Percentiles rank a stretch among this genome's conserved stretches.
Conservation (phyloP, 1,140 invertebrate species). For the Helicoverpa zea region DNA sequence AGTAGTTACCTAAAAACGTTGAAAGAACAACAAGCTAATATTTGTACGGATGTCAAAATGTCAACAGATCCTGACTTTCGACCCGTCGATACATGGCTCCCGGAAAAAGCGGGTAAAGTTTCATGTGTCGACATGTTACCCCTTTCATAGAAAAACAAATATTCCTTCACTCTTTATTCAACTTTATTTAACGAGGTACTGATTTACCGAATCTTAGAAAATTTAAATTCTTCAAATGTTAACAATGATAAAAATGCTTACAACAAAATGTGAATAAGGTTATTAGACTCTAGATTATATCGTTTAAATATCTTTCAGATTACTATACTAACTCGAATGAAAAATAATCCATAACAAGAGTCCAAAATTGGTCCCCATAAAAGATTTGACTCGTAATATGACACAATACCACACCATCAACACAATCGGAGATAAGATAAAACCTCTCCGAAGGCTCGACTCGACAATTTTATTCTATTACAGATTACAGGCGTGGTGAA, state of each 20-base stretch:
- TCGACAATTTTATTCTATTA: slow-evolving; percentile 57
- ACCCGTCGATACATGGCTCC: slow-evolving; percentile 66
- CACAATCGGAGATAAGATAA: slow-evolving; percentile 65
- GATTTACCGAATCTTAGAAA: too few relatives aligned
- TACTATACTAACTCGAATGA: neutral
- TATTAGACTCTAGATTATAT: neutral
- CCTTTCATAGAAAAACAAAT: slow-evolving; percentile 78
- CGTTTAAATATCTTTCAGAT: neutral
- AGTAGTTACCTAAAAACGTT: slow-evolving; percentile 66
- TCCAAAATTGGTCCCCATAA: slow-evolving; percentile 13
- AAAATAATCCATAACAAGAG: slow-evolving; percentile 12
- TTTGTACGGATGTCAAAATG: slow-evolving; percentile 83
- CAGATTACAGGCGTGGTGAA: slow-evolving; percentile 29
- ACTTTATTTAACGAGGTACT: neutral
- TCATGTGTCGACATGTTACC: slow-evolving; percentile 71
- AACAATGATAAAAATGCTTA: too few relatives aligned
- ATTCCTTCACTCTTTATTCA: slow-evolving; percentile 11
- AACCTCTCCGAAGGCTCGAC: slow-evolving; percentile 48
- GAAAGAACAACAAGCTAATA: slow-evolving; percentile 62
- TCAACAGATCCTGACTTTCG: slow-evolving; percentile 79
- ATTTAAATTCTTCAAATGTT: too few relatives aligned
- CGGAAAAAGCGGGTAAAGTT: slow-evolving; percentile 80
- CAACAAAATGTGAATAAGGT: too few relatives aligned
- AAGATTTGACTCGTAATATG: slow-evolving; percentile 49
- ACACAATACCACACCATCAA: slow-evolving; percentile 45